Evolutionary conservation across 2,888 invertebrate genomes (phyloP), one percentile per base, ranked within the genome.

Genomic region (Lepeophtheirus nordmannii): DNA sequence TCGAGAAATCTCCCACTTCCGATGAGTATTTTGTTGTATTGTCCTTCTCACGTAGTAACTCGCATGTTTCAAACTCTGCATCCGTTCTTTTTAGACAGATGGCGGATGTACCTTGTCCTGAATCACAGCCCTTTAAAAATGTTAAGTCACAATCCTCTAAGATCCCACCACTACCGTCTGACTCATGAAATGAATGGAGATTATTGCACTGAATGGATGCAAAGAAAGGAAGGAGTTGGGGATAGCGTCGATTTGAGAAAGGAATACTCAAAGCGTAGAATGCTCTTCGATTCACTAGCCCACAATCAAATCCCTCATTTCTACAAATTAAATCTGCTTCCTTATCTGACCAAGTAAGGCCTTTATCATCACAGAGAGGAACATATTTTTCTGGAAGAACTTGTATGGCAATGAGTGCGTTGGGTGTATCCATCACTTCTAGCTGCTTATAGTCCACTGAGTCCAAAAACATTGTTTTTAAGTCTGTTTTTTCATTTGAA

Each of bases 291-390:
- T 60, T 60, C 1, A 60, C 37, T 17, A 60, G 30, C 9, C 60
- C 60, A 60, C 60, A 60, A 17, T 60, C 60, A 30, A 60, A 60
- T 60, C 39, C 60, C n/a, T 60, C 39, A 23, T 37, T 38, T 10
- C 30, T 30, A 14, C 60, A 60, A 14, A 60, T 37, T 17, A 23
- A 14, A 37, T 60, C 39, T 1, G 60, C 60, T n/a, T 60, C 60
- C 14, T 23, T 30, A 60, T 60, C 60, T 60, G 37, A 23, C 60
- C 60, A 60, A 17, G 53, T 46, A 17, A 30, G 22, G 10, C 60
- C 14, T n/a, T 17, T 14, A 10, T 38, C 60, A 37, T 60, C 39
- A 37, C 37, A 37, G 11, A 37, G 60, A 30, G 60, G 30, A 38
- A 23, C 60, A 3, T 60, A n/a, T 30, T 38, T 37, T 2, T 23